A percentile compares a stretch with the other conserved stretches of the same genome.
These are phyloP conservation scores for Spisula solida DNA, from an alignment of 2,888 invertebrate species.

Conservation along the genomic window DNA sequence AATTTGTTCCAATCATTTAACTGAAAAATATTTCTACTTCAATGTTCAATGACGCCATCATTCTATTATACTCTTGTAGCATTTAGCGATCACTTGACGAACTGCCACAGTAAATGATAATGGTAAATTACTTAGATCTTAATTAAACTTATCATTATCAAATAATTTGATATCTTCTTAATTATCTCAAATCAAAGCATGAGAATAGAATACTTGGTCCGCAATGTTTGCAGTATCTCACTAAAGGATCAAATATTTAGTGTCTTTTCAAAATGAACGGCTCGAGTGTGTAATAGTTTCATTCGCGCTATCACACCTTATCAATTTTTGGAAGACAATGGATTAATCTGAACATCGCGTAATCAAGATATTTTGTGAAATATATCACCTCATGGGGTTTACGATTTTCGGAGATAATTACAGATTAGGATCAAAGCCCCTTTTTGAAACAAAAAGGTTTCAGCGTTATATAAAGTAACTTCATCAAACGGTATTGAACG, in stretches of 20 bases:
- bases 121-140: neutral
- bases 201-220: constrained; percentile 54
- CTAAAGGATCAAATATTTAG: constrained; percentile 43
- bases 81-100: neutral
- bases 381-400: constrained; percentile 65
- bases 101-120: neutral
- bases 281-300: constrained; percentile 40
- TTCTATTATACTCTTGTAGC: neutral
- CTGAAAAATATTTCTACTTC: neutral
- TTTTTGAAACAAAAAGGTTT: constrained; percentile 44
- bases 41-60: neutral
- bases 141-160: constrained; percentile 27
- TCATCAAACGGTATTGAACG: neutral
- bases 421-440: constrained; percentile 48
- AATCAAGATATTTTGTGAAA: constrained; percentile 71
- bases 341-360: constrained; percentile 61
- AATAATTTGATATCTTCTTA: constrained; percentile 40
- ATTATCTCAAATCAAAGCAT: constrained; percentile 47
- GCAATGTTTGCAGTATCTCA: constrained; percentile 54
- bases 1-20: neutral
- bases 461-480: constrained; percentile 20
- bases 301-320: constrained; percentile 70
- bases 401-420: constrained; percentile 47
- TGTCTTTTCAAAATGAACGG: constrained; percentile 27
- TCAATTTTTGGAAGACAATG: constrained; percentile 60